phyloP scores from a whole-genome alignment of 2,888 invertebrate genomes.

The Acrobasis suavella region DNA sequence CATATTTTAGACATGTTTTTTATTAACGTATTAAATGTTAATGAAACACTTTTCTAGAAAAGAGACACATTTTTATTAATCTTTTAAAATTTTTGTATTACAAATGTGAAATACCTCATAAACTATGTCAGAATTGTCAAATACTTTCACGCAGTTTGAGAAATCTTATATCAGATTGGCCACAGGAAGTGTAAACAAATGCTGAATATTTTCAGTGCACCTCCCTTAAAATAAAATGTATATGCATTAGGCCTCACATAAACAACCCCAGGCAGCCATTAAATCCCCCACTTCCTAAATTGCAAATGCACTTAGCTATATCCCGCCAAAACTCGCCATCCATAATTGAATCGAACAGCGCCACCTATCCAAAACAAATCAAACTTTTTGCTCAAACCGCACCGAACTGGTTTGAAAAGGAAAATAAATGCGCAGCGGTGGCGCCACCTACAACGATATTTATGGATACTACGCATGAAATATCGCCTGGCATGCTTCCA shows the following conservation, averaged over 20 bases:
- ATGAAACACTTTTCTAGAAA: too few species aligned
- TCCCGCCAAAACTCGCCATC: not conserved
- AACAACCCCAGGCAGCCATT: conserved; percentile 1
- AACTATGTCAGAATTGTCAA: too few species aligned
- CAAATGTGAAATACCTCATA: too few species aligned
- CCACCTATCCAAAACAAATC: conserved; percentile 20
- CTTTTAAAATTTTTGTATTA: too few species aligned
- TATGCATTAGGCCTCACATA: not conserved
- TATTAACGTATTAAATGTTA: too few species aligned
- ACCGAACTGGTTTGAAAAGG: conserved; percentile 11
- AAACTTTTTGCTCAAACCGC: conserved; percentile 16
- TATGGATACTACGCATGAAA: conserved; percentile 5
- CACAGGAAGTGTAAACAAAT: too few species aligned
- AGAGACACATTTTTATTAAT: too few species aligned
- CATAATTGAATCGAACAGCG: conserved; percentile 16
- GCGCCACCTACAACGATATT: conserved; percentile 20
- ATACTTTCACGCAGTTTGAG: too few species aligned
- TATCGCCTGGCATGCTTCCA: conserved; percentile 11
- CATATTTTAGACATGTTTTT: too few species aligned
- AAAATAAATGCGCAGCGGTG: conserved; percentile 5
- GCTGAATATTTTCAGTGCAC: too few species aligned
- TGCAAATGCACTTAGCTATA: not conserved
- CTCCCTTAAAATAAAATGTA: not conserved
- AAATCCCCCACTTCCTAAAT: not conserved
- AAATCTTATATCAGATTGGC: too few species aligned